Evolutionary conservation across 1,140 invertebrate genomes (phyloP).

Genomic region (Drosophila trapezifrons): DNA sequence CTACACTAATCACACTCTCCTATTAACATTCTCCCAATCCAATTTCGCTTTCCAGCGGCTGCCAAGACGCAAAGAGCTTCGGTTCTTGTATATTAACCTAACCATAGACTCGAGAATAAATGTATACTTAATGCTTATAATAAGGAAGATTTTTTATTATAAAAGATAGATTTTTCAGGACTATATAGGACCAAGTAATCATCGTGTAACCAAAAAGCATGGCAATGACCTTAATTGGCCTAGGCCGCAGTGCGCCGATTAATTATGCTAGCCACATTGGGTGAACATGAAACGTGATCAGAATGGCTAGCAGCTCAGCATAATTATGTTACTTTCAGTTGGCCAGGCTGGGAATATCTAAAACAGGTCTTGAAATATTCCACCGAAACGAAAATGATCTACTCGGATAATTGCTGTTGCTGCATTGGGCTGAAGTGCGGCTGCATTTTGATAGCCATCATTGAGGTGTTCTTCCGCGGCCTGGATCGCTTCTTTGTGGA

Average conservation of each 20-base stretch:
- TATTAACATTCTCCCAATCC: constrained; percentile 9
- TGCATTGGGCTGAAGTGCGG: constrained; percentile 55
- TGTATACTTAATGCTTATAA: not conserved
- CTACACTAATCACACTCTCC: constrained; percentile 20
- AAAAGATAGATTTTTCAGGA: not conserved
- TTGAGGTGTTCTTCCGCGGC: constrained; percentile 59
- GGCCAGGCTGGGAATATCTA: constrained; percentile 11
- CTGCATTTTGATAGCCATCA: constrained; percentile 62
- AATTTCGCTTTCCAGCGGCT: not conserved
- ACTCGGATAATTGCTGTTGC: constrained; percentile 61
- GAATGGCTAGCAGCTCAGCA: constrained; percentile 9
- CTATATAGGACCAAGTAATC: not conserved
- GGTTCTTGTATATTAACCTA: constrained; percentile 26
- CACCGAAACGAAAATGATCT: constrained; percentile 48
- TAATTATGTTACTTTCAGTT: constrained; percentile 23
- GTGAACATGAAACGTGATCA: constrained; percentile 26
- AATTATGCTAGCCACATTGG: constrained; percentile 21
- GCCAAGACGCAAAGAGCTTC: constrained; percentile 25
- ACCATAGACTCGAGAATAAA: constrained; percentile 18
- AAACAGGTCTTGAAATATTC: constrained; percentile 3
- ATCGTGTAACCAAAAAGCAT: not conserved
- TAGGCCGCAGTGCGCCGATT: not conserved
- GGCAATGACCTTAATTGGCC: constrained; percentile 39
- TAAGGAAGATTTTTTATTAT: not conserved
- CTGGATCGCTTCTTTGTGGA: constrained; percentile 59